Conservation (phyloP, 2,888 invertebrate genomes). For the Tenthredo amoena region DNA sequence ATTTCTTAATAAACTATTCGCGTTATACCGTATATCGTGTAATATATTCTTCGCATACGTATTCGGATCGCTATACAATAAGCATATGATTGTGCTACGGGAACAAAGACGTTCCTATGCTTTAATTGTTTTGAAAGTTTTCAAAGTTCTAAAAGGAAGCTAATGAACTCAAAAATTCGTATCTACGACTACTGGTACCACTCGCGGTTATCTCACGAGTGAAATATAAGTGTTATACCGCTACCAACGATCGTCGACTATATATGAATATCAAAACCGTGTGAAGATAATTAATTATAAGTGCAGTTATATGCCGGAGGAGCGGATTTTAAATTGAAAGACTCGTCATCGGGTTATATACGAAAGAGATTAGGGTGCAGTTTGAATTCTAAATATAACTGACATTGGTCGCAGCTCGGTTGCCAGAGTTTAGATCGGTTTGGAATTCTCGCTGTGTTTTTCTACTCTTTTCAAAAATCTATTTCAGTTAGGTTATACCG, state of each 20-base stretch:
- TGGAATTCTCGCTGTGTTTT: slow-evolving; percentile 37
- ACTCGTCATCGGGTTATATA: slow-evolving; percentile 8
- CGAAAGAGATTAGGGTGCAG: slow-evolving; percentile 21
- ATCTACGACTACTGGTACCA: neutral
- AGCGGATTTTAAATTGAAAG: neutral
- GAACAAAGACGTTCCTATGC: neutral
- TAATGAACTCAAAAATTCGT: neutral
- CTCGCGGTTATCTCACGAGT: neutral
- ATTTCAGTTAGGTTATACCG: slow-evolving; percentile 45
- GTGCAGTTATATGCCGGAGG: neutral
- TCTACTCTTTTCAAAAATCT: slow-evolving; percentile 49
- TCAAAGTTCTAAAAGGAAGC: neutral
- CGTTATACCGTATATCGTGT: no score
- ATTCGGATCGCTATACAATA: neutral
- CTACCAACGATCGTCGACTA: neutral
- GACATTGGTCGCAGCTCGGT: slow-evolving; percentile 5
- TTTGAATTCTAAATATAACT: slow-evolving; percentile 47
- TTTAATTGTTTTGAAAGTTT: neutral
- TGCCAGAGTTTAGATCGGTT: slow-evolving; percentile 39
- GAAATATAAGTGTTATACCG: neutral
- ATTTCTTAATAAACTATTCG: neutral
- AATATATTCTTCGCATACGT: neutral
- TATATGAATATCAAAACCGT: no score
- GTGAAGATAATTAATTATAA: neutral
- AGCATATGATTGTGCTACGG: neutral